Evolutionary conservation across 2,797 vertebrate genomes (phyloP), one percentile per base, ranked within the genome.

Genomic region (Phataginus tricuspis): DNA sequence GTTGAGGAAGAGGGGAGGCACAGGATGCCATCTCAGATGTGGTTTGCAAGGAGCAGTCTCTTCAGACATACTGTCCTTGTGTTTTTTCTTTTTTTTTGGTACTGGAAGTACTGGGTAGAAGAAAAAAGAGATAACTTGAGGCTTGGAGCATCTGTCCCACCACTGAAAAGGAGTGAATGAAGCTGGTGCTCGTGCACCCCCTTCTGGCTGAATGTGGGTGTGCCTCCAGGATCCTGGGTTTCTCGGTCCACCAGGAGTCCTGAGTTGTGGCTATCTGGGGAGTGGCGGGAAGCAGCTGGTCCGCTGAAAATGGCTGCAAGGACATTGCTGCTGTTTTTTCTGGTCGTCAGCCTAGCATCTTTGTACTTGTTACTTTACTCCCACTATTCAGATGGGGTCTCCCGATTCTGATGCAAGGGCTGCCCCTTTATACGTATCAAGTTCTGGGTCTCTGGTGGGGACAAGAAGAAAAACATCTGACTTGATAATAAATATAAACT

Each of bases 281-380:
- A 89, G 39, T 45, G 61, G 37, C 5, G 82, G 94, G 88, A 92
- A 71, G 90, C 10, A 86, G 95, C 90, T 92, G 1, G 57, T 66
- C 78, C 90, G 77, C 91, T 84, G 96, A 4, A 97, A 95, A 95
- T 96, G 96, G 98, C 95, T 90, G 39, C 84, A 31, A 91, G 68
- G 90, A 72, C 37, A 11, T n/a, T 51, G 85, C 92, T 79, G 5
- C 86, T 93, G 23, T 72, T 92, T 98, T 95, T 97, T 95, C 97
- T 98, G 97, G 97, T 96, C 18, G 12, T 69, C 55, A 69, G 94
- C 98, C 98, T 95, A 79, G 94, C 72, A 29, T 77, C 95, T 69
- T 86, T 75, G 59, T 6, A 34, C 59, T 61, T 68, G 92, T 10
- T 85, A 29, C 84, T 94, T 0, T 16, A 39, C 91, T 79, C 29